Percentiles rank a stretch among this genome's conserved stretches.
Evolutionary conservation across 2,888 invertebrate species (phyloP).

Genomic region (Platerodrilus igneus): DNA sequence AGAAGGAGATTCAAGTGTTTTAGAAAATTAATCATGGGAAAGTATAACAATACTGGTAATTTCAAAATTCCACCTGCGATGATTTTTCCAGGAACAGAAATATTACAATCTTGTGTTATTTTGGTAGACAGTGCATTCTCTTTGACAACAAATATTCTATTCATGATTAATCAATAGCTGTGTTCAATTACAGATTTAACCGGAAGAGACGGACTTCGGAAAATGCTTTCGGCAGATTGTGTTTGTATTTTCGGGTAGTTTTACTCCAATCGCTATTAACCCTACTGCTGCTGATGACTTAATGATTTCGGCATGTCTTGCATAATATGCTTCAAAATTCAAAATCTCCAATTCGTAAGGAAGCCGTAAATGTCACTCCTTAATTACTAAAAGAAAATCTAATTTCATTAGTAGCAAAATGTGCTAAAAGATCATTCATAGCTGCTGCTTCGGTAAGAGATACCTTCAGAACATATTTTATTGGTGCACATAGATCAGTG

Average conservation of each 20-base stretch:
- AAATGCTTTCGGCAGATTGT: too few relatives aligned
- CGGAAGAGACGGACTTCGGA: slow-evolving; percentile 21
- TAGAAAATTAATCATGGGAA: slow-evolving; percentile 23
- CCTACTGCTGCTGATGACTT: slow-evolving; percentile 27
- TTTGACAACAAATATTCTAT: slow-evolving; percentile 28
- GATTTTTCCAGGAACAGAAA: slow-evolving; percentile 9
- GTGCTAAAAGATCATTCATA: too few relatives aligned
- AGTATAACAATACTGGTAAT: slow-evolving; percentile 25
- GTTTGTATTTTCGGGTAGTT: too few relatives aligned
- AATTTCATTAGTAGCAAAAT: too few relatives aligned
- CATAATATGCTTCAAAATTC: slow-evolving; percentile 30
- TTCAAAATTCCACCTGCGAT: slow-evolving; percentile 28
- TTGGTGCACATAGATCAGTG: too few relatives aligned
- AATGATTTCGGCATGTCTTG: slow-evolving; percentile 28
- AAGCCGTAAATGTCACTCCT: too few relatives aligned
- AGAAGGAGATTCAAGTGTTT: slow-evolving; percentile 26
- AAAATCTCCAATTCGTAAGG: too few relatives aligned
- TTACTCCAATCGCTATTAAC: slow-evolving; percentile 27
- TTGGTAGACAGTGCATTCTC: slow-evolving; percentile 34
- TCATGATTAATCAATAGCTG: slow-evolving; percentile 25
- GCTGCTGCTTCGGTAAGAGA: too few relatives aligned
- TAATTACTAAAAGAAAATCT: too few relatives aligned
- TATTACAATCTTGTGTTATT: slow-evolving; percentile 13
- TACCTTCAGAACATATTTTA: too few relatives aligned
- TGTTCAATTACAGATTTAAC: slow-evolving; percentile 35